A percentile compares a stretch with the other conserved stretches of the same genome.
phyloP scores from a whole-genome alignment of 1,140 invertebrate genomes.

The Ceratosolen fusciceps region DNA sequence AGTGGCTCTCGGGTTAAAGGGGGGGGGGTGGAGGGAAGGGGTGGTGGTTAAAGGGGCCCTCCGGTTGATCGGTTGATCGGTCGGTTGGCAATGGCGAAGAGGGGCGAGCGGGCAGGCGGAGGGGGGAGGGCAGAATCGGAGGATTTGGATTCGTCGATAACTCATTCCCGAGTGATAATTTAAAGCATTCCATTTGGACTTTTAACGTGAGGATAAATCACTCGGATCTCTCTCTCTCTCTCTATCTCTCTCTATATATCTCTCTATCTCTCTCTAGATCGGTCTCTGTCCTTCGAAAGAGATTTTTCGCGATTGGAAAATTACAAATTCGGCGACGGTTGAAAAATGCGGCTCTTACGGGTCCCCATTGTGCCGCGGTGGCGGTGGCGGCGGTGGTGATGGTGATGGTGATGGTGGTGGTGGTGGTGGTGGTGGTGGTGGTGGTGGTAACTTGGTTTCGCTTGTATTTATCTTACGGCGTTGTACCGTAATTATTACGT shows the following conservation, averaged over 20 bases:
- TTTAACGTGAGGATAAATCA: slow-evolving; percentile 5
- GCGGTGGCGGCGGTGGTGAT: too few species aligned
- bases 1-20: background rate
- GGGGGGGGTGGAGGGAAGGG: too few species aligned
- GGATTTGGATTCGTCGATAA: slow-evolving; percentile 17
- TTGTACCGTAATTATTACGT: background rate
- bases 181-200: slow-evolving; percentile 3
- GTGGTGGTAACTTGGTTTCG: background rate
- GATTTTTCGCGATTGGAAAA: slow-evolving; percentile 14
- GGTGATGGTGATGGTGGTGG: too few species aligned
- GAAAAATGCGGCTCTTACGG: background rate
- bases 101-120: background rate
- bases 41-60: too few species aligned
- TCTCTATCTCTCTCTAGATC: too few species aligned
- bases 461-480: slow-evolving; percentile 3
- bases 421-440: background rate
- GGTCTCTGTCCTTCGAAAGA: too few species aligned
- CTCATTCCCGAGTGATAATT: slow-evolving; percentile 21
- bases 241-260: too few species aligned
- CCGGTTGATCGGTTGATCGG: too few species aligned
- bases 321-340: slow-evolving; percentile 6
- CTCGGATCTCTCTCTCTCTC: too few species aligned
- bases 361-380: too few species aligned
- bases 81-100: too few species aligned
- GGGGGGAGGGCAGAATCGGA: background rate